phyloP scores from a whole-genome alignment of 1,140 invertebrate species.

The Drosophila bipectinata region DNA sequence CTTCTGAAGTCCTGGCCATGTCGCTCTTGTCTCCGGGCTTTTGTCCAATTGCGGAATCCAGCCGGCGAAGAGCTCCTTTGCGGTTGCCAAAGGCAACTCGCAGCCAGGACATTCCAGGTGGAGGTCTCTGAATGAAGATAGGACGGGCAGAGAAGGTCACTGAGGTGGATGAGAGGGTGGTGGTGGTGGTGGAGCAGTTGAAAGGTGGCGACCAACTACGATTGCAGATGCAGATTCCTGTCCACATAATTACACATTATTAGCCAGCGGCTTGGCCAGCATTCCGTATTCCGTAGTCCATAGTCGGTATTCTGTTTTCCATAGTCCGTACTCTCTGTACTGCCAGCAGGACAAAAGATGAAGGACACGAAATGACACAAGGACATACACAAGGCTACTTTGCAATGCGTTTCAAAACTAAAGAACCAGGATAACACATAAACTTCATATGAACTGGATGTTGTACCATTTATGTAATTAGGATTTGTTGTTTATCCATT shows the following conservation, averaged over 20 bases:
- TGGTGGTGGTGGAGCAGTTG: background rate
- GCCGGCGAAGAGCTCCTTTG: constrained; percentile 2
- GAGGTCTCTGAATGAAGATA: too few relatives aligned
- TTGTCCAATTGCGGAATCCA: background rate
- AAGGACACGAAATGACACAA: background rate
- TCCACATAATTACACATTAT: constrained; percentile 22
- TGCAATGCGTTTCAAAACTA: constrained; percentile 1
- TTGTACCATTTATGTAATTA: background rate
- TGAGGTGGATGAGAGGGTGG: too few relatives aligned
- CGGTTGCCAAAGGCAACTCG: constrained; percentile 20
- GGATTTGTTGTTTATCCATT: background rate
- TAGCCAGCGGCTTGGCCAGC: constrained; percentile 7
- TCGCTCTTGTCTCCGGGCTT: background rate
- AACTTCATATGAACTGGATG: too few relatives aligned
- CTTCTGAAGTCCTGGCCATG: background rate
- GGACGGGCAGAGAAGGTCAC: too few relatives aligned
- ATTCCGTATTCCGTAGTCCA: background rate
- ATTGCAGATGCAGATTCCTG: background rate
- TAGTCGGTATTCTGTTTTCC: background rate
- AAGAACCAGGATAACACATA: background rate
- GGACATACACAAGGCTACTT: background rate
- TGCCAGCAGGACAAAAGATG: background rate
- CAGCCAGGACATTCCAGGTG: constrained; percentile 1
- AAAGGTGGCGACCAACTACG: constrained; percentile 1
- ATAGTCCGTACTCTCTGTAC: background rate